phyloP scores from a whole-genome alignment of 2,113 vertebrate species.

The Ceuthmochares aereus region DNA sequence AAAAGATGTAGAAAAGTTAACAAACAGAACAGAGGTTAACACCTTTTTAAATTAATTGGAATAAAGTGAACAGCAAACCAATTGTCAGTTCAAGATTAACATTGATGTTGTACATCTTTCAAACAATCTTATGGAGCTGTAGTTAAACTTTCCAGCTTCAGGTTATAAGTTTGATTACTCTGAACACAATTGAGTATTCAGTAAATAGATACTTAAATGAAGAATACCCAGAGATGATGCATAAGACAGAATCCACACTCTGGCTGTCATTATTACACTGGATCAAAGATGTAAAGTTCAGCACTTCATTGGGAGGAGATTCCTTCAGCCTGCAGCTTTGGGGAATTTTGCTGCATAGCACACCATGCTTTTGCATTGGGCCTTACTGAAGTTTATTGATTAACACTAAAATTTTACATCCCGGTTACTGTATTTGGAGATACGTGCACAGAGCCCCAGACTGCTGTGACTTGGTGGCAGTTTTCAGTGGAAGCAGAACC shows the following conservation, averaged over 20 bases:
- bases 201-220: background rate
- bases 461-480: background rate
- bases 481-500: background rate
- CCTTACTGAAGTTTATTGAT: background rate
- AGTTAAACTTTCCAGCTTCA: background rate
- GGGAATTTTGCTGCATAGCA: background rate
- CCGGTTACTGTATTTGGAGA: background rate
- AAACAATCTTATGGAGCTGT: background rate
- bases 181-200: background rate
- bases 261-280: background rate
- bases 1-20: background rate
- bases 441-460: background rate
- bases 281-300: background rate
- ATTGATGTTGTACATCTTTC: background rate
- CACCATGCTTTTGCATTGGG: background rate
- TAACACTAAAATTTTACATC: background rate
- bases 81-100: background rate
- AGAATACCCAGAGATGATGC: background rate
- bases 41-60: background rate
- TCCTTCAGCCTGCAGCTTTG: background rate
- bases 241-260: background rate
- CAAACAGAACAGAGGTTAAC: background rate
- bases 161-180: background rate
- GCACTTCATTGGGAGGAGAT: background rate
- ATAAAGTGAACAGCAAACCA: background rate